Conservation (phyloP, 2,797 vertebrate genomes). For the Eurystomus glaucurus region DNA sequence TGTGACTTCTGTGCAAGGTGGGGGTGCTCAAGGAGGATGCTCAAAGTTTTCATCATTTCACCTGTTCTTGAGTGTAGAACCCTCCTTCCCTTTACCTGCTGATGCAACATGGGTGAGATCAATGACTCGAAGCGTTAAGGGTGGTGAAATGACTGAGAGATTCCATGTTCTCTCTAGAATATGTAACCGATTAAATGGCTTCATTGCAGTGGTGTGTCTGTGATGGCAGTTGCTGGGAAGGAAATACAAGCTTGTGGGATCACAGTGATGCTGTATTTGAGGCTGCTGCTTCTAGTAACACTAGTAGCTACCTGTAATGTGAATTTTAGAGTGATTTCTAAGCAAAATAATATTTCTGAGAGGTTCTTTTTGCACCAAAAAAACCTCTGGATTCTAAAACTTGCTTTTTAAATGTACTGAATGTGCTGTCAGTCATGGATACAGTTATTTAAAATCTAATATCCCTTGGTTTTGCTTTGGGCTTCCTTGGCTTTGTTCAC, state of each 20-base stretch:
- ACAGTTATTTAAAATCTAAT: neutral
- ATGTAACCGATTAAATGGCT: neutral
- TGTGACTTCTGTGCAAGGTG: neutral
- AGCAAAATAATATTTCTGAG: neutral
- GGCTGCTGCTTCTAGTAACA: conserved; percentile 5
- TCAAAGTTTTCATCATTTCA: neutral
- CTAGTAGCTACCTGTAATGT: neutral
- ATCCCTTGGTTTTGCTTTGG: neutral
- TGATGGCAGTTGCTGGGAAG: neutral
- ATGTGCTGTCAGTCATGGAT: neutral
- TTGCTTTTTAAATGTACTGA: neutral
- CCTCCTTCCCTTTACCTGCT: neutral
- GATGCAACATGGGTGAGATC: neutral
- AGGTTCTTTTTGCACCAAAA: neutral
- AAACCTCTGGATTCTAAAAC: neutral
- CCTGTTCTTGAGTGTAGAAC: neutral
- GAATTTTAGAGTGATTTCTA: neutral
- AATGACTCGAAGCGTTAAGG: neutral
- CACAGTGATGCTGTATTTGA: neutral
- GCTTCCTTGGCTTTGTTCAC: neutral
- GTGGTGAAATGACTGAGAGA: neutral
- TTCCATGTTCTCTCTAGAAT: neutral
- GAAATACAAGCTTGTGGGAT: neutral
- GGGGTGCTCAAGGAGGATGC: neutral
- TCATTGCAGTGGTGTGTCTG: neutral